phyloP scores from a whole-genome alignment of 1,140 invertebrate genomes.

The Galendromus occidentalis region DNA sequence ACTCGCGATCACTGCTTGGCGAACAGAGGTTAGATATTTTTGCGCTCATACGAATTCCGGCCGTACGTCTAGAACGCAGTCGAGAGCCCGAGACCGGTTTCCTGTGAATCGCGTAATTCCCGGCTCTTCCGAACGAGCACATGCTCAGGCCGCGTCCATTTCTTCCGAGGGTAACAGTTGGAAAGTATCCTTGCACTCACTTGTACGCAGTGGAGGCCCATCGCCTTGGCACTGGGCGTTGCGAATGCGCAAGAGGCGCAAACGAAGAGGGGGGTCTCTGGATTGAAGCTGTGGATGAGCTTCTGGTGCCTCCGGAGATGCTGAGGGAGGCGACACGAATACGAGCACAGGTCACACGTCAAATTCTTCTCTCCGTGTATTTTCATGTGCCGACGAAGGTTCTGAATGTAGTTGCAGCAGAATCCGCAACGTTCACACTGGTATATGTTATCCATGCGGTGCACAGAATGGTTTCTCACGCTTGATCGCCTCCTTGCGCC shows the following conservation, averaged over 20 bases:
- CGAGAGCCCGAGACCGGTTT: too few species aligned
- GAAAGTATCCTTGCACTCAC: too few species aligned
- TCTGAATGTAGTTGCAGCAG: not conserved
- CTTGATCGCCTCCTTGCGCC: too few species aligned
- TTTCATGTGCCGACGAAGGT: not conserved
- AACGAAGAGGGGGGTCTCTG: not conserved
- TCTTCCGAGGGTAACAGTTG: too few species aligned
- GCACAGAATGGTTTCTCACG: too few species aligned
- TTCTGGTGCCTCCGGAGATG: not conserved
- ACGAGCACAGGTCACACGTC: not conserved
- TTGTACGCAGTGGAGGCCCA: not conserved
- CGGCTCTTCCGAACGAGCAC: too few species aligned
- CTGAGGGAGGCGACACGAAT: not conserved
- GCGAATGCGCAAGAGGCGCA: not conserved
- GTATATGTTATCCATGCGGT: not conserved
- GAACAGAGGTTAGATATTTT: too few species aligned
- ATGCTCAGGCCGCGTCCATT: too few species aligned
- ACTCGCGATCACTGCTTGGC: too few species aligned
- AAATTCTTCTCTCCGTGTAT: not conserved
- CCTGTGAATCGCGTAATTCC: too few species aligned
- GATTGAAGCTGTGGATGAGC: conserved; percentile 1
- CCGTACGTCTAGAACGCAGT: too few species aligned
- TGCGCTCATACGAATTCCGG: too few species aligned
- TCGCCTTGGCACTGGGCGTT: not conserved
- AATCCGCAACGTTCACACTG: not conserved